Evolutionary conservation across 2,797 vertebrate genomes (phyloP), one percentile per base, ranked within the genome.

Genomic region (Sciaenops ocellatus): DNA sequence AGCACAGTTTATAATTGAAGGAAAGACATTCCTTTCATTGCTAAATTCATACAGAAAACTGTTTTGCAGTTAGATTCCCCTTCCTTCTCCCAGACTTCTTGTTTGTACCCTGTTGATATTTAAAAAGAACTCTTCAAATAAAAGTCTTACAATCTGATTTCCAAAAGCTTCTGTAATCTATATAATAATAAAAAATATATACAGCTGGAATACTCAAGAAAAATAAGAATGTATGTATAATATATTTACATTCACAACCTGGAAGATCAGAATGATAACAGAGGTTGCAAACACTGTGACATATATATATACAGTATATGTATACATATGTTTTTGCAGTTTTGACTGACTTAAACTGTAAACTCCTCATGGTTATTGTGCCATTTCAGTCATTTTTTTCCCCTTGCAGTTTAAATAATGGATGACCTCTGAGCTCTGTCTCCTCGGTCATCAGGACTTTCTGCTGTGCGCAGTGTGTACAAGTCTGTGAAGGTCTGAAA

Each of bases 401-500:
- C 34, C 8, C 10, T 41, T 66, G 24, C 8, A 4, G 38, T 55
- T 86, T 76, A 90, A 74, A 83, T 13, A 5, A 79, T 0, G 3
- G 22, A 61, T 38, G 38, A 50, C 52, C 4, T 30, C 51, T 78
- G 82, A 57, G 15, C 6, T 69, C 10, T 46, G 50, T 60, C 28
- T 1, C 30, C 17, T 64, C 5, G 63, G 24, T 68, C 50, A 12
- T 60, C 42, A 18, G 67, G 34, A 41, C 11, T 24, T 26, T 76
- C 76, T 73, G 38, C 38, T 0, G 47, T 61, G 54, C 85, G 91
- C 55, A 96, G 88, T 20, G 94, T 95, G 70, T 75, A 51, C 6
- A 95, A 76, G 44, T 68, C 87, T 56, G 87, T 95, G 73, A 96
- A 96, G 2, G 92, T 91, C 60, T 94, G 87, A 84, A 96, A 95